A percentile compares a stretch with the other conserved stretches of the same genome.
These are phyloP conservation scores for Penaeus indicus DNA, from an alignment of 1,140 invertebrate species.

Conservation along the genomic window DNA sequence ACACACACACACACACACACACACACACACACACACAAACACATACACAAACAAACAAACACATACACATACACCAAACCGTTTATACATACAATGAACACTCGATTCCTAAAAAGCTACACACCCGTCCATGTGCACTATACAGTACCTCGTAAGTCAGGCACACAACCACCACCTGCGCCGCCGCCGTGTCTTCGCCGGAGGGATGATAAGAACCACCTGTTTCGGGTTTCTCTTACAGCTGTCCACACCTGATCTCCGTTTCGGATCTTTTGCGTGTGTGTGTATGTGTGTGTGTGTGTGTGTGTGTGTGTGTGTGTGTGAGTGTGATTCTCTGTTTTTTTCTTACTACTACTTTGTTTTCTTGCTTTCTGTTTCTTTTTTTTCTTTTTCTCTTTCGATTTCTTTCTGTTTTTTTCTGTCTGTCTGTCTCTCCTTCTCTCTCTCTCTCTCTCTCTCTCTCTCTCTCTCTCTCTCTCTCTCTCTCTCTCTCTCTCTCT, in stretches of 20 bases:
- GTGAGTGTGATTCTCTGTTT: neutral
- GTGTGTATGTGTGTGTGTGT: conserved; percentile 39
- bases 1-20: too few relatives aligned
- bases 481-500: neutral
- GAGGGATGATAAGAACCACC: neutral
- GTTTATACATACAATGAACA: too few relatives aligned
- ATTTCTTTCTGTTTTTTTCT: neutral
- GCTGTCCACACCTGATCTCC: neutral
- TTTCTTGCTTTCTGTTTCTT: too few relatives aligned
- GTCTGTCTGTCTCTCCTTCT: neutral
- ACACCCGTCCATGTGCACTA: too few relatives aligned
- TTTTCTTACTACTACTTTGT: too few relatives aligned
- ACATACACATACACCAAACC: too few relatives aligned
- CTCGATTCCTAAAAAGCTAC: too few relatives aligned
- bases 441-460: neutral
- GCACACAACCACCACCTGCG: too few relatives aligned
- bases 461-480: neutral
- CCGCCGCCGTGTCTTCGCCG: too few relatives aligned
- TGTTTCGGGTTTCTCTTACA: neutral
- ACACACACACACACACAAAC: too few relatives aligned
- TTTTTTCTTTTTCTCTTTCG: neutral
- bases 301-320: conserved; percentile 33
- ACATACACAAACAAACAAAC: too few relatives aligned
- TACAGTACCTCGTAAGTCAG: too few relatives aligned
- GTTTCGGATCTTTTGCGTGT: neutral